Evolutionary conservation across 1,140 invertebrate species (phyloP), one percentile per base, ranked within the genome.

Genomic region (Cylas formicarius): DNA sequence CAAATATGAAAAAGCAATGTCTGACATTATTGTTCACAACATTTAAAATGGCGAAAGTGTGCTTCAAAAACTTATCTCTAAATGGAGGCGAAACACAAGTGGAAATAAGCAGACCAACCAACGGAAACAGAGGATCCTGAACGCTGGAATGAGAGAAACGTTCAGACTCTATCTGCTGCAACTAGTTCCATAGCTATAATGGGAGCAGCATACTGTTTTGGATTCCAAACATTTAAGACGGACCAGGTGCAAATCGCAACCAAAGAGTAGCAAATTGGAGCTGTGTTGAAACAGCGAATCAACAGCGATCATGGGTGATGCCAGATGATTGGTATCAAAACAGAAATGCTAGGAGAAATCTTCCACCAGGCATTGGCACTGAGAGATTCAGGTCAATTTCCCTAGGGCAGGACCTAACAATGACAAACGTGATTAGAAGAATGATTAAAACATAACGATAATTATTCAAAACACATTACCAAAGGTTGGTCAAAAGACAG

Each of bases 1-100:
- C 10, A 38, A 24, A 34, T 58, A 58, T 32, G 7, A 53, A 0
- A 14, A 21, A 29, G 14, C 37, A 0, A 3, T 57, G 4, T 58
- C 56, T 1, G 48, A 58, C 13, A 49, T 42, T 3, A 28, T 52
- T 3, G 48, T 6, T 59, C 50, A 8, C 50, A 51, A 33, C 52
- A 43, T 19, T 42, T 38, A 7, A 45, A 16, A 42, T 52, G 7
- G 54, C 53, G 23, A 51, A 53, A 16, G 45, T 57, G 13, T 7
- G 10, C 11, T 54, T 55, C 23, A 44, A 44, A 27, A 49, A 46
- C 18, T 21, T 53, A 23, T 34, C 11, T 19, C 10, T 28, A 24
- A 18, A 16, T 3, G 48, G 45, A 26, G 54, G 51, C 4, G 42
- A 56, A 47, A 46, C 50, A 10, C 41, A 55, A 36, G 39, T 50